Conservation (phyloP, 2,797 vertebrate genomes). For the Cheirogaleus major region DNA sequence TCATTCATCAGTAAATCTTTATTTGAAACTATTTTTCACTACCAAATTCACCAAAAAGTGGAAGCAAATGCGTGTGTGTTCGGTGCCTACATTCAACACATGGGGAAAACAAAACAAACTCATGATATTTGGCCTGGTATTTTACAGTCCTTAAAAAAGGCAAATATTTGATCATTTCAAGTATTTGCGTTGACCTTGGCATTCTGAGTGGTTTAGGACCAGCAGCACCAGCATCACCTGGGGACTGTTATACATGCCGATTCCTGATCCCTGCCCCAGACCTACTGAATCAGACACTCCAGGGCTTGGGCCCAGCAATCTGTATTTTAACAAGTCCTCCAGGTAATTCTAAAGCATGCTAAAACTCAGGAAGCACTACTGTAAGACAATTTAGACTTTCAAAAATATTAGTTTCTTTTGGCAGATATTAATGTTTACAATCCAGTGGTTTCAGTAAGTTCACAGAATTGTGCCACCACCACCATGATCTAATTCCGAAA, state of each 20-base stretch:
- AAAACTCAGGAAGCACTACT: background rate
- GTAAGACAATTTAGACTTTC: background rate
- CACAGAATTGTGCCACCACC: background rate
- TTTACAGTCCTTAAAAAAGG: background rate
- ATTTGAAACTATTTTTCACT: slow-evolving; percentile 32
- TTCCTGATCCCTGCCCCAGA: background rate
- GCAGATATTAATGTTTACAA: background rate
- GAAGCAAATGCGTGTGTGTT: background rate
- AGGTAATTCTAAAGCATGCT: background rate
- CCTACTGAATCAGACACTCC: background rate
- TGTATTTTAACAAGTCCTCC: background rate
- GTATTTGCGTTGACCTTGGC: background rate
- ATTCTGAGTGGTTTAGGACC: background rate
- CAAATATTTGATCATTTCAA: background rate
- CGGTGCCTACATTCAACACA: background rate
- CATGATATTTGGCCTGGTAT: background rate
- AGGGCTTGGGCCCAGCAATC: background rate
- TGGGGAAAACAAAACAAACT: background rate
- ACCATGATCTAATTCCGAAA: background rate
- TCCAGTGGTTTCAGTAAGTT: background rate
- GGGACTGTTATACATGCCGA: background rate
- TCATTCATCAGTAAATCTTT: slow-evolving; percentile 34
- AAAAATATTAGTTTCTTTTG: background rate
- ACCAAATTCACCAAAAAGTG: slow-evolving; percentile 18
- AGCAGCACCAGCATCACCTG: background rate